Percentiles rank a stretch among this genome's conserved stretches.
Evolutionary conservation across 1,140 invertebrate species (phyloP).

Genomic region (Scylla paramamosain): DNA sequence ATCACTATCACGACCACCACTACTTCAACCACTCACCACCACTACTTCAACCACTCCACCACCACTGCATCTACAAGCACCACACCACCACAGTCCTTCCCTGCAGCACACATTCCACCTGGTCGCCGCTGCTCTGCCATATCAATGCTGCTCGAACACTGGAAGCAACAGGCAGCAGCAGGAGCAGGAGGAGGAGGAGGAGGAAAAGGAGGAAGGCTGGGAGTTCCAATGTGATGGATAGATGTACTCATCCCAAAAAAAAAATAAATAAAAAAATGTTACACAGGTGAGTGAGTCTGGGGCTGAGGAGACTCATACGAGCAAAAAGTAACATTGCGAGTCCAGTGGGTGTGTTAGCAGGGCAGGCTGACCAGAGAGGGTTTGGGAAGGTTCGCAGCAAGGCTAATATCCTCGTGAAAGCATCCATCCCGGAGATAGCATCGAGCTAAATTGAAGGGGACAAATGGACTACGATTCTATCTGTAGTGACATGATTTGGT

Average conservation of each 20-base stretch:
- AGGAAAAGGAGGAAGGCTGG: too few relatives aligned
- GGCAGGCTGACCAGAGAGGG: not conserved
- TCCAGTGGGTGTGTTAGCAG: not conserved
- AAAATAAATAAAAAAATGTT: not conserved
- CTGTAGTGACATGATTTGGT: constrained; percentile 58
- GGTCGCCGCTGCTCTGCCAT: too few relatives aligned
- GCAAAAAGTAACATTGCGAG: not conserved
- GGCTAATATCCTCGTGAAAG: constrained; percentile 53
- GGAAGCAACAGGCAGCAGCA: too few relatives aligned
- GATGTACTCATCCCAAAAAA: not conserved
- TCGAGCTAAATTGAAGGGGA: constrained; percentile 69
- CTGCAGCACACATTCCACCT: too few relatives aligned
- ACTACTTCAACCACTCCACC: not conserved
- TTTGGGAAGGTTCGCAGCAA: constrained; percentile 8
- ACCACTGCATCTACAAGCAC: too few relatives aligned
- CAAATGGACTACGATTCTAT: constrained; percentile 55
- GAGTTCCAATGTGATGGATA: too few relatives aligned
- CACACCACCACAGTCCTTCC: too few relatives aligned
- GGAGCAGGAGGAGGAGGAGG: too few relatives aligned
- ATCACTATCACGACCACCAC: not conserved
- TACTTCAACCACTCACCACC: not conserved
- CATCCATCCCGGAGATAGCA: constrained; percentile 50
- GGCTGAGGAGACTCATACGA: not conserved
- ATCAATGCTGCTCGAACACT: too few relatives aligned
- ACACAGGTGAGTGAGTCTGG: not conserved